Base-by-base conservation (phyloP, 2,113 vertebrate genomes). In the Blennius ocellaris region DNA sequence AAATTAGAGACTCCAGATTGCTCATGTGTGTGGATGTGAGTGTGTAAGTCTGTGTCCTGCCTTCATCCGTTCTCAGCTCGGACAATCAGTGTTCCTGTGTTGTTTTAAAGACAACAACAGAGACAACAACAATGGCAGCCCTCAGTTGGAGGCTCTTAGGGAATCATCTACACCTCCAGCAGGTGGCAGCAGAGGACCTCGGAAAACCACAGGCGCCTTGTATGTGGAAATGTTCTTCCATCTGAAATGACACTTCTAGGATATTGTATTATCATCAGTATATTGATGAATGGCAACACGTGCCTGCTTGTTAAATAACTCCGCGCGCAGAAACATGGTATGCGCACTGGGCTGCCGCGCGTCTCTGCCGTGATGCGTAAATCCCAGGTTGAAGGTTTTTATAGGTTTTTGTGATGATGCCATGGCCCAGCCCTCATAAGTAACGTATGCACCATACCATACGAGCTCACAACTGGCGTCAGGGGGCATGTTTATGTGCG, bases 131-230 rank as follows among this genome's bases (percentile, higher is more conserved):
- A 30, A 30, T 2, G 21, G 21, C 21, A 30, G 4, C 21, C 21
- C 21, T 30, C 21, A 30, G 21, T 30, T 30, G 21, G 41, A 43
- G 6, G 45, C 45, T 5, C 6, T 47, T 12, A 1, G 45, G 6
- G 11, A 14, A 47, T 11, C 45, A 10, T 3, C 8, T 17, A 6
- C 16, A 38, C 7, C 0, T 11, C 6, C 80, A 81, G 66, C 38
- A 87, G 86, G 10, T 52, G 86, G 80, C 77, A 66, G 75, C 82
- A 83, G 52, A 83, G 65, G 11, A 58, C 43, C 48, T 50, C 2
- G 7, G 17, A 37, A 17, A 0, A 40, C 21, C 41, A 51, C 0
- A 6, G 5, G 3, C 47, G 17, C 11, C 1, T 10, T 69, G 47
- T 45, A 43, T 41, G 11, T 6, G 12, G 7, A 37, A 2, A 5